Evolutionary conservation across 2,888 invertebrate genomes (phyloP), one percentile per base, ranked within the genome.

Genomic region (Tineola bisselliella): DNA sequence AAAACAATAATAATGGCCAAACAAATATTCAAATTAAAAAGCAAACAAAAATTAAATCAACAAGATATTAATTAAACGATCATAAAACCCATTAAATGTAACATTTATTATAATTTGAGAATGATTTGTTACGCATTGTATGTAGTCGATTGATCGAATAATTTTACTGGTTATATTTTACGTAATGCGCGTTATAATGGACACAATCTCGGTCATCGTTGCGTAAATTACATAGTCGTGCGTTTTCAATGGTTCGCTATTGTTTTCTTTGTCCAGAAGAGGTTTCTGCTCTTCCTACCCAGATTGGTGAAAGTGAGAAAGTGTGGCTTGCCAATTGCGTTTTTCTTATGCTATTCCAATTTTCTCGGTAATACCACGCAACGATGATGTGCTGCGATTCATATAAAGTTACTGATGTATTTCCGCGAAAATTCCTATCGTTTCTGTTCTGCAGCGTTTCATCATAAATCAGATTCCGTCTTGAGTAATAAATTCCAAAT

Each of bases 301-400:
- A 30, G 25, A 48, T 44, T 66, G 71, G 77, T 70, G 77, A 80
- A 79, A 79, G 79, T 71, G 58, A 30, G 66, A 62, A 66, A 66
- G 62, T 64, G 58, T 66, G 69, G n/a, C 66, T 72, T 68, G 70
- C 69, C 74, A 78, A 76, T 78, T 76, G 74, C 66, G 66, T 71
- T 72, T 75, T 74, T 74, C 75, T 72, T 70, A 65, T 66, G 66
- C 64, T 59, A 60, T 65, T 62, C 60, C 62, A 48, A 62, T 62
- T 62, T 62, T 56, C 62, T 61, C 56, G 59, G 52, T 48, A 30
- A 60, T 30, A 59, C 33, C 33, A 59, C n/a, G 59, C 44, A 43
- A 59, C 44, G 17, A 44, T 59, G 59, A 59, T 43, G 44, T 38
- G 18, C 38, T 43, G 44, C 38, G n/a, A 43, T 59, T 43, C 13